phyloP scores from a whole-genome alignment of 2,888 invertebrate species.

The Atherix ibis region DNA sequence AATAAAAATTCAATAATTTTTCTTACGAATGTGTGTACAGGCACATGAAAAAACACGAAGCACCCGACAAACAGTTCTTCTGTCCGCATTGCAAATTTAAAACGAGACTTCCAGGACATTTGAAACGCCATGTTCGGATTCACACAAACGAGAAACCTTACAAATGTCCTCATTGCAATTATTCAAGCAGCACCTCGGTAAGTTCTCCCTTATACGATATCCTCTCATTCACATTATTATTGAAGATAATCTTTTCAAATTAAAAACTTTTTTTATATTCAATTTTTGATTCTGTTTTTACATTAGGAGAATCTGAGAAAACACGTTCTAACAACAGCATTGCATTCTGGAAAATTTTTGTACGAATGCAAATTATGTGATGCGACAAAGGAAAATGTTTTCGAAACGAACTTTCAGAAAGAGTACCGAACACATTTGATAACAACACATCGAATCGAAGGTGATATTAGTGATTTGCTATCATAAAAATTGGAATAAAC shows the following conservation, averaged over 20 bases:
- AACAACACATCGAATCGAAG: constrained; percentile 9
- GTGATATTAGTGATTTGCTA: no score
- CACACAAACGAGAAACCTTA: constrained; percentile 75
- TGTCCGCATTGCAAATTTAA: constrained; percentile 57
- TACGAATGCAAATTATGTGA: constrained; percentile 61
- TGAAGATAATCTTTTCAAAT: no score
- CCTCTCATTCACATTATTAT: no score
- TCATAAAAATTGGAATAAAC: no score
- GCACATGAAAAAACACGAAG: constrained; percentile 23
- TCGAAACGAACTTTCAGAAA: constrained; percentile 22
- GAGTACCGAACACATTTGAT: constrained; percentile 22
- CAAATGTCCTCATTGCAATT: constrained; percentile 67
- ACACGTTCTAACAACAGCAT: constrained; percentile 62
- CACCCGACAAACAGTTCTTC: constrained; percentile 36
- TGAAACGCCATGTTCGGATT: constrained; percentile 62
- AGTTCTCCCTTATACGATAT: no score
- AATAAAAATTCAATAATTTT: no score
- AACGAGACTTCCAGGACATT: constrained; percentile 47
- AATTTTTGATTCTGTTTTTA: no score
- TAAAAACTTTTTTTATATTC: not conserved
- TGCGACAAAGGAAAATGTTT: constrained; percentile 10
- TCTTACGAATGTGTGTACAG: no score
- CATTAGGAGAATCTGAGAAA: constrained; percentile 78
- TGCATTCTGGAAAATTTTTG: constrained; percentile 60
- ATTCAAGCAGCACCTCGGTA: constrained; percentile 64